These are phyloP conservation scores for Acrossocheilus fasciatus DNA, from an alignment of 2,797 vertebrate species.

Conservation along the genomic window DNA sequence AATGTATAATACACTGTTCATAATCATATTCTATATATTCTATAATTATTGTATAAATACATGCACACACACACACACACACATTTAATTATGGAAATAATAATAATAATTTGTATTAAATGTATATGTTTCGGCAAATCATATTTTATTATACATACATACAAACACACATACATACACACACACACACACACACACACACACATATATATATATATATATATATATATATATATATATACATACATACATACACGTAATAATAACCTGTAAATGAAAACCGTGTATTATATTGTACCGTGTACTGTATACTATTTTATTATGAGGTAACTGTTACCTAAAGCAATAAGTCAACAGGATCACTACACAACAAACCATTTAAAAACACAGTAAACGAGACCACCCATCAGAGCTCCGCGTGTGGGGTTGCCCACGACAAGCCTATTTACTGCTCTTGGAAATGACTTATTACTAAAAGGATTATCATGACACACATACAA, in stretches of 20 bases:
- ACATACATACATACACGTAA: too few species aligned
- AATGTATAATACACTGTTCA: background rate
- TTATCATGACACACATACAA: constrained; percentile 82
- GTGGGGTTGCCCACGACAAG: constrained; percentile 64
- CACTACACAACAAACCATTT: background rate
- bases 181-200: too few species aligned
- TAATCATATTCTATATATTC: background rate
- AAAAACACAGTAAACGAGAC: constrained; percentile 27
- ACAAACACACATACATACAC: too few species aligned
- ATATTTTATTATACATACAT: background rate
- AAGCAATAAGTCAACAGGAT: background rate
- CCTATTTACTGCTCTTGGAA: constrained; percentile 75
- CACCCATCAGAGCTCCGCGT: constrained; percentile 41
- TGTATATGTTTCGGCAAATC: background rate
- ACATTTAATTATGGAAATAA: background rate
- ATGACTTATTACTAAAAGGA: constrained; percentile 81
- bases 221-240: too few species aligned
- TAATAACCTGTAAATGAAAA: background rate
- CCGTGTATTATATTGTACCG: too few species aligned
- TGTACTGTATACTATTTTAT: background rate
- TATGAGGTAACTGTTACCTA: background rate
- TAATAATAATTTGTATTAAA: too few species aligned
- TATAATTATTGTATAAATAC: background rate
- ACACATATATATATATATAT: too few species aligned
- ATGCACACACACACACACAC: background rate